Conservation (phyloP, 2,888 invertebrate species). For the Tanytarsus gracilentus region DNA sequence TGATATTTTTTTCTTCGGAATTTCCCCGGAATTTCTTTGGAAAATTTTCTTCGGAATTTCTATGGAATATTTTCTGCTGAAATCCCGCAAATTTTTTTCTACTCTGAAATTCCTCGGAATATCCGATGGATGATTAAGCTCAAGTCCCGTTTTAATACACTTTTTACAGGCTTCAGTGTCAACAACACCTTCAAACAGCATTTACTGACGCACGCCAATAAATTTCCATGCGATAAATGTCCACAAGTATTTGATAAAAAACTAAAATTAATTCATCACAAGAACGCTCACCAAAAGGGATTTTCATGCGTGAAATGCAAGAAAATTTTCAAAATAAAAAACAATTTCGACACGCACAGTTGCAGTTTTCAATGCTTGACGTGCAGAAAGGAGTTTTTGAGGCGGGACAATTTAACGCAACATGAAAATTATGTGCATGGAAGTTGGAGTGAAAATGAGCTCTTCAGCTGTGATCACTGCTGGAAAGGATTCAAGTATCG, state of each 20-base stretch:
- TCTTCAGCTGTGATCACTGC: background rate
- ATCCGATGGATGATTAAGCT: too few species aligned
- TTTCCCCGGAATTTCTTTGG: too few species aligned
- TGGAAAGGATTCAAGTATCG: background rate
- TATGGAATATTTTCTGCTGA: too few species aligned
- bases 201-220: background rate
- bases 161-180: background rate
- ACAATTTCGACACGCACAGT: background rate
- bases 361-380: background rate
- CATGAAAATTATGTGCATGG: background rate
- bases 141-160: too few species aligned
- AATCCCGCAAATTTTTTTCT: too few species aligned
- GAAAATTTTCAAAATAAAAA: background rate
- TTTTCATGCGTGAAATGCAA: background rate
- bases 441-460: background rate
- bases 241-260: too few species aligned
- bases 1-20: too few species aligned
- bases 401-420: background rate
- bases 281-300: too few species aligned
- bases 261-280: too few species aligned
- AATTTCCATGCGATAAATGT: too few species aligned
- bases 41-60: too few species aligned
- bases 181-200: background rate
- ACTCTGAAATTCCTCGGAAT: too few species aligned
- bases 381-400: background rate